Base-by-base conservation (phyloP, 1,140 invertebrate genomes). In the Aphelenchoides avenae region DNA sequence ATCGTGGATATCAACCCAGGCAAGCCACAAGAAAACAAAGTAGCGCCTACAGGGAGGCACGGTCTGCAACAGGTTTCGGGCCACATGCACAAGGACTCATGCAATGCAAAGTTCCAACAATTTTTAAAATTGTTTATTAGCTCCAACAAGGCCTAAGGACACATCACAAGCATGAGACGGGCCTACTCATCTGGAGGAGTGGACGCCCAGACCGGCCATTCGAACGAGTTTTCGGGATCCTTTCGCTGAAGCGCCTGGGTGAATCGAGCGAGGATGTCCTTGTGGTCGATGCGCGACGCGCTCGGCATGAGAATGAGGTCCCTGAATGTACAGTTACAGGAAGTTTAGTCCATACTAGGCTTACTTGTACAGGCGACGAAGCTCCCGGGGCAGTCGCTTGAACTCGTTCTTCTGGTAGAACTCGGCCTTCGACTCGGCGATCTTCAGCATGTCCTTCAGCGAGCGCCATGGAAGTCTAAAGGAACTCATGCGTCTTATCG, bases 1-100 rank as follows among this genome's bases (percentile, higher is more conserved):
- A 58, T 66, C 24, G 67, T 66, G 18, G 64, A 66, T 43, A 61
- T 61, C 20, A 60, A 57, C 64, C 59, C 59, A 5, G 59, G 59
- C 54, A n/a, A n/a, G n/a, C n/a, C n/a, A n/a, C n/a, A n/a, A n/a
- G n/a, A n/a, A n/a, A n/a, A n/a, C n/a, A n/a, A n/a, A n/a, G n/a
- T n/a, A n/a, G n/a, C n/a, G n/a, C n/a, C n/a, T n/a, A n/a, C n/a
- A n/a, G n/a, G n/a, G n/a, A n/a, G n/a, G n/a, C n/a, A n/a, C n/a
- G n/a, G n/a, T n/a, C n/a, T n/a, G n/a, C n/a, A n/a, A n/a, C n/a
- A n/a, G n/a, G n/a, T n/a, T n/a, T n/a, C n/a, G n/a, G n/a, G n/a
- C n/a, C n/a, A n/a, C n/a, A n/a, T n/a, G n/a, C n/a, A n/a, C n/a
- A n/a, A n/a, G n/a, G n/a, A n/a, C n/a, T n/a, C n/a, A n/a, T n/a